These are phyloP conservation scores for Molothrus ater DNA, from an alignment of 2,797 vertebrate genomes.

Conservation along the genomic window DNA sequence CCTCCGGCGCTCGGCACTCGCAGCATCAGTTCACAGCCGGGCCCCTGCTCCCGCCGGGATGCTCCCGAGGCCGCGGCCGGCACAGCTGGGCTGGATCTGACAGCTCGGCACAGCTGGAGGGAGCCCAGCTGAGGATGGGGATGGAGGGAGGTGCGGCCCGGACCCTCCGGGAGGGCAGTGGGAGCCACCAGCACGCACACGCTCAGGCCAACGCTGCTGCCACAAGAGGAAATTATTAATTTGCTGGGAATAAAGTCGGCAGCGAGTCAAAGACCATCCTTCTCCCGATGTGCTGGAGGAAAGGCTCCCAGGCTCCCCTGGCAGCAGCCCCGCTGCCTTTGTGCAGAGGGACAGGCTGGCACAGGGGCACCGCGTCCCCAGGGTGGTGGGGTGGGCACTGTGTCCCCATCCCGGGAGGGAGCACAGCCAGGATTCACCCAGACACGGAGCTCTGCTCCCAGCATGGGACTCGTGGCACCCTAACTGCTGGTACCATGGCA, in stretches of 20 bases:
- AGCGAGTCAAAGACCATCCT: not conserved
- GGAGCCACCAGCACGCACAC: not conserved
- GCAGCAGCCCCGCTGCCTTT: not conserved
- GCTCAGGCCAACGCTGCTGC: not conserved
- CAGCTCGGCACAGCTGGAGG: slow-evolving; percentile 58
- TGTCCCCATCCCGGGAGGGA: not conserved
- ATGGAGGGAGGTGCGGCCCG: rapidly evolving
- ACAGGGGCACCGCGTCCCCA: not conserved
- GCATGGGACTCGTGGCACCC: rapidly evolving
- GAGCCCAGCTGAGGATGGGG: slow-evolving; percentile 55
- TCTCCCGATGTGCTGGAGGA: not conserved
- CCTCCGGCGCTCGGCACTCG: not conserved
- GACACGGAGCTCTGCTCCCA: rapidly evolving
- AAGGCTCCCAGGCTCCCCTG: not conserved
- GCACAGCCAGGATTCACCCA: rapidly evolving
- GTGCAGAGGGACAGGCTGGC: not conserved
- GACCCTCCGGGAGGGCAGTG: not conserved
- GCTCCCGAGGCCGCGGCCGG: slow-evolving; percentile 20
- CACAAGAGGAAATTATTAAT: slow-evolving; percentile 48
- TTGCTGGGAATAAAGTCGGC: slow-evolving; percentile 45
- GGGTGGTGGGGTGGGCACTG: not conserved
- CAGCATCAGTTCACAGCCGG: not conserved
- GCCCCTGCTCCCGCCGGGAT: not conserved
- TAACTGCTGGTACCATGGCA: rapidly evolving
- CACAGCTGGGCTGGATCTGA: slow-evolving; percentile 57